Evolutionary conservation across 23 tunicate species (phyloP).

Genomic region (Diplosoma virens): DNA sequence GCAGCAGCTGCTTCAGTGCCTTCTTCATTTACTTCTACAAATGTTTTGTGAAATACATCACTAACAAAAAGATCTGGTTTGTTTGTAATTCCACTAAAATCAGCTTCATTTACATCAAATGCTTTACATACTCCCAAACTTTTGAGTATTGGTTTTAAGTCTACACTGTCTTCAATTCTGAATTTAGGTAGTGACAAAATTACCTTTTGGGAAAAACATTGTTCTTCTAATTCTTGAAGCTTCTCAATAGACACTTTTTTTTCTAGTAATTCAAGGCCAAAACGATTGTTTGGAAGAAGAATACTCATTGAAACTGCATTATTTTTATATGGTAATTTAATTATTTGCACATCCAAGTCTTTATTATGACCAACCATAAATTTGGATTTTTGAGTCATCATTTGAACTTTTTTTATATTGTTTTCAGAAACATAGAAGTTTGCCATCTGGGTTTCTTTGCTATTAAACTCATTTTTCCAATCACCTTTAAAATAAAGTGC

Average conservation of each 20-base stretch:
- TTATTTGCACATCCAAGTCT: conserved; percentile 36
- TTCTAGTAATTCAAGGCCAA: conserved; percentile 40
- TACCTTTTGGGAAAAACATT: conserved; percentile 14
- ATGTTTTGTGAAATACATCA: conserved; percentile 62
- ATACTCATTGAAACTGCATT: conserved; percentile 63
- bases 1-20: conserved; percentile 95
- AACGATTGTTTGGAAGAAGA: conserved; percentile 42
- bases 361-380: conserved; percentile 18
- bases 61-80: conserved; percentile 36
- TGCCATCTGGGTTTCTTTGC: background rate
- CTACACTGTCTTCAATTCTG: conserved; percentile 35
- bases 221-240: background rate
- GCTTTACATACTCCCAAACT: conserved; percentile 27
- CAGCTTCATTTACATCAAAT: conserved; percentile 38
- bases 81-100: conserved; percentile 40
- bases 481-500: conserved; percentile 89
- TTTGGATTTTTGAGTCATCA: conserved; percentile 50
- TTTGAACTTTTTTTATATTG: conserved; percentile 19
- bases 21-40: conserved; percentile 84
- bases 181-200: conserved; percentile 51
- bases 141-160: conserved; percentile 29
- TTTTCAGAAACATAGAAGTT: conserved; percentile 36
- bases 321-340: conserved; percentile 64
- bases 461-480: conserved; percentile 57
- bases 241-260: conserved; percentile 8